phyloP scores from a whole-genome alignment of 1,140 invertebrate species.

The Campoletis sonorensis region DNA sequence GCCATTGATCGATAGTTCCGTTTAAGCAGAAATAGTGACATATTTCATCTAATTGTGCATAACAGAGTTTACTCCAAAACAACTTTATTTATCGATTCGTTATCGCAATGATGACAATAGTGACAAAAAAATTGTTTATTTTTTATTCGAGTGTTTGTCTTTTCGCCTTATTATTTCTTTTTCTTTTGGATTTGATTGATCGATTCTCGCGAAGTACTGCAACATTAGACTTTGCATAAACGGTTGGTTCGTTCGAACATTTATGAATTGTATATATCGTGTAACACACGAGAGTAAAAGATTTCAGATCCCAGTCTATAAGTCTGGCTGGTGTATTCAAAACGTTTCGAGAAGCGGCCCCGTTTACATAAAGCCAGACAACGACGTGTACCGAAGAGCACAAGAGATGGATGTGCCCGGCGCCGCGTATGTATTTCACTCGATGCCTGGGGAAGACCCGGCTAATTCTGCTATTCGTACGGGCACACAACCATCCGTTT shows the following conservation, averaged over 20 bases:
- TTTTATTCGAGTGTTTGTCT: not conserved
- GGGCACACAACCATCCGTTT: constrained; percentile 17
- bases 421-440: constrained; percentile 49
- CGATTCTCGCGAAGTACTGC: not conserved
- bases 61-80: too few relatives aligned
- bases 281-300: not conserved
- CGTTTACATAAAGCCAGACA: constrained; percentile 32
- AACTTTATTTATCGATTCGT: too few relatives aligned
- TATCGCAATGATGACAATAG: too few relatives aligned
- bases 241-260: not conserved
- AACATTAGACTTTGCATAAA: constrained; percentile 6
- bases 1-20: too few relatives aligned
- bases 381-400: not conserved
- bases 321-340: constrained; percentile 7
- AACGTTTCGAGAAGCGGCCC: constrained; percentile 13
- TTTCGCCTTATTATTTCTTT: not conserved
- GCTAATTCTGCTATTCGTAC: constrained; percentile 65
- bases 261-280: not conserved
- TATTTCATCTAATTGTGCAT: too few relatives aligned
- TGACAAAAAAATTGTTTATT: not conserved
- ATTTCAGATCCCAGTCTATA: not conserved
- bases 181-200: not conserved
- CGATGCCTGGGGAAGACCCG: constrained; percentile 64
- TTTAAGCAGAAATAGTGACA: too few relatives aligned
- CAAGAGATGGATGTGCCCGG: constrained; percentile 24